A percentile compares a stretch with the other conserved stretches of the same genome.
phyloP scores from a whole-genome alignment of 64 coral and sea anemone genomes.

The Stichodactyla mertensii region DNA sequence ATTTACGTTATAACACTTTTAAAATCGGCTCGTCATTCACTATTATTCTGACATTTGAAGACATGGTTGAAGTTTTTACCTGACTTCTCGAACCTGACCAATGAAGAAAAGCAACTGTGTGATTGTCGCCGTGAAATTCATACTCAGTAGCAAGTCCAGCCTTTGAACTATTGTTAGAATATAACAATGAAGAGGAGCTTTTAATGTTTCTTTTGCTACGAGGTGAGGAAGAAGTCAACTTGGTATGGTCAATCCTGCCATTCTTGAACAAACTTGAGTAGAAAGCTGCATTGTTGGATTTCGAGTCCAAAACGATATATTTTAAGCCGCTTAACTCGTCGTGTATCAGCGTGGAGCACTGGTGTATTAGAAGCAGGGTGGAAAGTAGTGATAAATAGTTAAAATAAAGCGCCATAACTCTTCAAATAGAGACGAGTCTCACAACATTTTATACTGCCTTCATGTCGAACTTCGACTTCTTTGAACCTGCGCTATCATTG shows the following conservation, averaged over 20 bases:
- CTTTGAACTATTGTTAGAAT: constrained; percentile 3
- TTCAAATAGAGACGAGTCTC: not conserved
- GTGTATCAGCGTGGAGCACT: not conserved
- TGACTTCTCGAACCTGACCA: constrained; percentile 48
- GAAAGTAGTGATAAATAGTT: not conserved
- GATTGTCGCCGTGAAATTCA: constrained; percentile 53
- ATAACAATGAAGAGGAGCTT: not conserved
- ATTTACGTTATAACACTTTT: not conserved
- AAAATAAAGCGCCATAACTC: not conserved
- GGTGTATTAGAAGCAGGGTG: not conserved
- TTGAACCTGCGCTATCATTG: not conserved
- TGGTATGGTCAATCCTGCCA: not conserved
- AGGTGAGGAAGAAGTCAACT: not conserved
- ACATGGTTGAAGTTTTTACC: not conserved
- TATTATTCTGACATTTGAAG: not conserved
- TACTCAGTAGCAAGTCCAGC: constrained; percentile 23
- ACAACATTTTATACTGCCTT: not conserved
- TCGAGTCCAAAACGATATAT: constrained; percentile 1
- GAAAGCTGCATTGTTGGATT: constrained; percentile 7
- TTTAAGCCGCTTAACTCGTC: not conserved
- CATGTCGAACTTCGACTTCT: not conserved
- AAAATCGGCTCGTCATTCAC: not conserved
- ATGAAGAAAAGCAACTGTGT: constrained; percentile 51
- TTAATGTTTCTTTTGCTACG: not conserved
- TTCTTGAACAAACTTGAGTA: constrained; percentile 18